A percentile compares a stretch with the other conserved stretches of the same genome.
These are phyloP conservation scores for Tipula lateralis DNA, from an alignment of 2,888 invertebrate genomes.

Conservation along the genomic window DNA sequence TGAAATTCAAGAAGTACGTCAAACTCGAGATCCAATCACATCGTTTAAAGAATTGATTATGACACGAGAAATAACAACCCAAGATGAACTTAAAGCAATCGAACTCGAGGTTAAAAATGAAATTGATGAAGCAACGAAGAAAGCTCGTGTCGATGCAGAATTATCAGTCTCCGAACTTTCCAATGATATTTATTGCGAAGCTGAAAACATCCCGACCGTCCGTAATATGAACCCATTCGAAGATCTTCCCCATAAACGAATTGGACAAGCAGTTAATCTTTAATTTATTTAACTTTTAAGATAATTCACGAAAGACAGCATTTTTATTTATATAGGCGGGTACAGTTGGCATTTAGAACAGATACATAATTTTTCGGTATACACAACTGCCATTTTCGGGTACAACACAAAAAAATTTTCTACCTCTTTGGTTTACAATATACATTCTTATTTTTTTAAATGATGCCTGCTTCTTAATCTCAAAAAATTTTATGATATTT, in stretches of 20 bases:
- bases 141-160: constrained; percentile 67
- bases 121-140: constrained; percentile 73
- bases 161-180: constrained; percentile 65
- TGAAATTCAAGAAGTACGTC: constrained; percentile 88
- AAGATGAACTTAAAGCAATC: constrained; percentile 84
- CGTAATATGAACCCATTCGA: constrained; percentile 49
- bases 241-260: constrained; percentile 32
- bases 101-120: constrained; percentile 71
- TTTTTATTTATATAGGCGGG: not conserved
- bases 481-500: not conserved
- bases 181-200: constrained; percentile 61
- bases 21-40: constrained; percentile 88
- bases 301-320: not conserved
- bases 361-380: not conserved
- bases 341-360: not conserved
- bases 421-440: not conserved
- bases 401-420: not conserved
- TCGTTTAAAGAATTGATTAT: constrained; percentile 87
- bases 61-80: constrained; percentile 62
- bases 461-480: constrained; percentile 4
- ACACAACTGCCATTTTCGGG: not conserved
- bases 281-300: constrained; percentile 29
- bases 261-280: constrained; percentile 33
- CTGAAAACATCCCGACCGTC: constrained; percentile 53
- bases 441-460: not conserved